Evolutionary conservation across 2,888 invertebrate species (phyloP), one percentile per base, ranked within the genome.

Genomic region (Habrosyne pyritoides): DNA sequence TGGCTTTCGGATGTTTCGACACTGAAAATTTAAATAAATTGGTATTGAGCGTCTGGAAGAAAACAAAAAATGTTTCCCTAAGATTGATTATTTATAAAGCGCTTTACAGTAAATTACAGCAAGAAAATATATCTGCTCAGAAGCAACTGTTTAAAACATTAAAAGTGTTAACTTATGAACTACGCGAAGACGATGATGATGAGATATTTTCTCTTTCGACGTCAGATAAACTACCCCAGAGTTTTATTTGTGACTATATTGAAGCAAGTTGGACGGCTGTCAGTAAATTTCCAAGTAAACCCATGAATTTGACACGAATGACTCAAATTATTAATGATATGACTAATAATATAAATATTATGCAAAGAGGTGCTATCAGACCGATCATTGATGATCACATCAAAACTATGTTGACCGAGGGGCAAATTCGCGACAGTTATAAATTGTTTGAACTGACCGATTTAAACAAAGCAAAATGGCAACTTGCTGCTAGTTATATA

Each of bases 1-100:
- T 85, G 12, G 86, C 86, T 1, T 86, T 86, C 56, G 56, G 74
- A 55, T 77, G 74, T 60, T 84, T 77, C 49, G 70, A 63, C 46
- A 52, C 62, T n/a, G 73, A 77, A 42, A 73, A 73, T 56, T 64
- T 86, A 30, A 75, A 67, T 33, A 63, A 58, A 21, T 56, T 82
- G 0, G 57, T 83, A 30, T 53, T 57, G 12, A 57, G 67, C 10
- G 61, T 75, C 51, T 87, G 86, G 86, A 72, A 69, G 10, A 77
- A 71, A 30, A 77, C 77, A 0, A 78, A 79, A 61, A 84, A 84
- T 63, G 67, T 81, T 4, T 79, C 84, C 2, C 53, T 87, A 4
- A 72, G 86, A 53, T 55, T 56, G 48, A 64, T 80, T 3, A 66
- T 87, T 28, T 86, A 76, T 56, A 75, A 72, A 63, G 67, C 68